Conservation (phyloP, 2,113 vertebrate genomes). For the Zosterops borbonicus region DNA sequence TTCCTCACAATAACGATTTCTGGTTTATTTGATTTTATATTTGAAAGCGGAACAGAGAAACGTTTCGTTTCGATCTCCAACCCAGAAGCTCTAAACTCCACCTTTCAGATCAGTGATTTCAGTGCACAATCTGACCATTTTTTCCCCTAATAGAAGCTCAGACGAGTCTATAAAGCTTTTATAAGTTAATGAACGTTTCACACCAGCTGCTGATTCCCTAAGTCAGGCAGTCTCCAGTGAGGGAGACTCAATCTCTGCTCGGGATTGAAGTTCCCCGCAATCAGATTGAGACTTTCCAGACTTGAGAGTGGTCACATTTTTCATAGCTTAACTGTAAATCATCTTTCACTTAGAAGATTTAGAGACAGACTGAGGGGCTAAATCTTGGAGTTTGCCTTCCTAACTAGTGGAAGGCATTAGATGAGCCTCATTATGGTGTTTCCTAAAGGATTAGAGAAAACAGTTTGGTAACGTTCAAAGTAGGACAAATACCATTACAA, state of each 20-base stretch:
- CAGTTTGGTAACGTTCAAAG: constrained; percentile 67
- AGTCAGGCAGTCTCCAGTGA: constrained; percentile 4
- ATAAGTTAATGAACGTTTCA: constrained; percentile 73
- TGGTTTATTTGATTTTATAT: not conserved
- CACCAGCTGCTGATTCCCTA: constrained; percentile 47
- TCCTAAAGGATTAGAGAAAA: constrained; percentile 72
- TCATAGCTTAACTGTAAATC: constrained; percentile 88
- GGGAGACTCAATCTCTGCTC: constrained; percentile 1
- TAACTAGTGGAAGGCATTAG: constrained; percentile 76
- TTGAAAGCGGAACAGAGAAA: not conserved
- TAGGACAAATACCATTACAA: constrained; percentile 61
- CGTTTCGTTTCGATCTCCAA: not conserved
- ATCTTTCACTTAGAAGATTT: constrained; percentile 86
- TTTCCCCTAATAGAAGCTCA: not conserved
- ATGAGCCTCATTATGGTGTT: constrained; percentile 72
- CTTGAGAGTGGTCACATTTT: constrained; percentile 80
- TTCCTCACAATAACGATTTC: not conserved
- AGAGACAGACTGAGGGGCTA: constrained; percentile 80
- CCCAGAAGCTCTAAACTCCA: not conserved
- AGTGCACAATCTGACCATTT: not conserved
- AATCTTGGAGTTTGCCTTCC: constrained; percentile 83
- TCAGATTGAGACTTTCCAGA: constrained; percentile 74
- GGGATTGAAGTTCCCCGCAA: constrained; percentile 70
- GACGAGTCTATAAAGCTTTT: constrained; percentile 58
- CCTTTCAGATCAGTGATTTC: not conserved